A percentile compares a stretch with the other conserved stretches of the same genome.
phyloP scores from a whole-genome alignment of 1,140 invertebrate species.

The Caligus rogercresseyi region DNA sequence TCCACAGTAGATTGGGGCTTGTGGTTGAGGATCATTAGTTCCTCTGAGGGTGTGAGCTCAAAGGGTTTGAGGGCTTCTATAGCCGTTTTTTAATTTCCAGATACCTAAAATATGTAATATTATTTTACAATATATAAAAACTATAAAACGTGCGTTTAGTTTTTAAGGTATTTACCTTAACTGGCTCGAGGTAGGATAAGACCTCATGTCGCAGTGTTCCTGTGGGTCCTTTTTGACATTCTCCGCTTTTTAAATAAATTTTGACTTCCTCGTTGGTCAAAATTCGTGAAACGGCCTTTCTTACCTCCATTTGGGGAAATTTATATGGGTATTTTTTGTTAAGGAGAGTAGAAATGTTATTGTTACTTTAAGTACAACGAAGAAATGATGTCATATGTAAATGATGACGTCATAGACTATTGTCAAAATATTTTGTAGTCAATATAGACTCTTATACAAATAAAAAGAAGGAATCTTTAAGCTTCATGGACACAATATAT shows the following conservation, averaged over 20 bases:
- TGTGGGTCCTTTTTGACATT: not conserved
- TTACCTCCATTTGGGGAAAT: not conserved
- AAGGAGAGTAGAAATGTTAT: too few species aligned
- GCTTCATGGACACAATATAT: too few species aligned
- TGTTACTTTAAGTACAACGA: too few species aligned
- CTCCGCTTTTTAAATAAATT: not conserved
- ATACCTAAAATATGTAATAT: not conserved
- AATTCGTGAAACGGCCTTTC: not conserved
- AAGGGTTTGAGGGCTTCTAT: constrained; percentile 1
- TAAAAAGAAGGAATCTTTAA: too few species aligned
- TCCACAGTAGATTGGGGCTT: constrained; percentile 3
- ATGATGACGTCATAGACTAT: too few species aligned
- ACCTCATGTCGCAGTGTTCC: not conserved
- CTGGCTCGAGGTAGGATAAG: not conserved
- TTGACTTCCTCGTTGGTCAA: not conserved
- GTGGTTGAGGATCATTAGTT: constrained; percentile 1
- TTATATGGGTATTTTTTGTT: too few species aligned
- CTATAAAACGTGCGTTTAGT: too few species aligned
- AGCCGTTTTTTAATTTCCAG: not conserved
- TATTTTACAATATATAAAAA: too few species aligned
- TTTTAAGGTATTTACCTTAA: not conserved
- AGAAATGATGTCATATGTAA: too few species aligned
- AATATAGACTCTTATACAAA: too few species aligned
- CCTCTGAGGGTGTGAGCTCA: not conserved
- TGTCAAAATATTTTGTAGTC: too few species aligned